phyloP scores from a whole-genome alignment of 2,888 invertebrate genomes.

The Melanophora roralis region DNA sequence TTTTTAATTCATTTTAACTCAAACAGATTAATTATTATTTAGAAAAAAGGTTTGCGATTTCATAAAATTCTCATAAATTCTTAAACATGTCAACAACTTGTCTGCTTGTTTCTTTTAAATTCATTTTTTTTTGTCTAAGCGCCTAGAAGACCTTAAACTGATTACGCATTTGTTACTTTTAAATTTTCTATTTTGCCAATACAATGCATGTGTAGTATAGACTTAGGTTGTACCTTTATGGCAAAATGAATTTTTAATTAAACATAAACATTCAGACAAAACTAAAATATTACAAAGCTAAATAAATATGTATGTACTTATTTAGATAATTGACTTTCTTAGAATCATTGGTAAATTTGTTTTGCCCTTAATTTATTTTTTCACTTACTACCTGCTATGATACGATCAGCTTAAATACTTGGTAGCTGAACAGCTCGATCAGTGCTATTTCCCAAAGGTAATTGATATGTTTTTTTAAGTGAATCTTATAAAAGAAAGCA shows the following conservation, averaged over 20 bases:
- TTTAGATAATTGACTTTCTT: conserved; percentile 46
- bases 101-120: too few relatives aligned
- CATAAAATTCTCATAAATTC: conserved; percentile 17
- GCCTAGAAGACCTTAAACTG: background rate
- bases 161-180: background rate
- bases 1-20: background rate
- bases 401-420: background rate
- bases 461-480: conserved; percentile 54
- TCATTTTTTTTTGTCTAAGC: background rate
- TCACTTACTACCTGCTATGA: conserved; percentile 41
- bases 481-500: conserved; percentile 26
- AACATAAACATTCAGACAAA: conserved; percentile 41
- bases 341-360: conserved; percentile 5
- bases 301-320: too few relatives aligned
- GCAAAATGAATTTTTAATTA: conserved; percentile 52
- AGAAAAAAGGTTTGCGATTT: conserved; percentile 21
- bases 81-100: conserved; percentile 42
- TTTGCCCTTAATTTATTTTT: background rate
- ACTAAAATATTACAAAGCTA: background rate
- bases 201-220: too few relatives aligned
- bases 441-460: conserved; percentile 42
- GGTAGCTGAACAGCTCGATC: background rate
- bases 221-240: too few relatives aligned
- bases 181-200: too few relatives aligned
- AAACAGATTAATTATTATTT: background rate